Conservation (phyloP, 2,797 vertebrate genomes). For the Parotocinclus haroldoi region DNA sequence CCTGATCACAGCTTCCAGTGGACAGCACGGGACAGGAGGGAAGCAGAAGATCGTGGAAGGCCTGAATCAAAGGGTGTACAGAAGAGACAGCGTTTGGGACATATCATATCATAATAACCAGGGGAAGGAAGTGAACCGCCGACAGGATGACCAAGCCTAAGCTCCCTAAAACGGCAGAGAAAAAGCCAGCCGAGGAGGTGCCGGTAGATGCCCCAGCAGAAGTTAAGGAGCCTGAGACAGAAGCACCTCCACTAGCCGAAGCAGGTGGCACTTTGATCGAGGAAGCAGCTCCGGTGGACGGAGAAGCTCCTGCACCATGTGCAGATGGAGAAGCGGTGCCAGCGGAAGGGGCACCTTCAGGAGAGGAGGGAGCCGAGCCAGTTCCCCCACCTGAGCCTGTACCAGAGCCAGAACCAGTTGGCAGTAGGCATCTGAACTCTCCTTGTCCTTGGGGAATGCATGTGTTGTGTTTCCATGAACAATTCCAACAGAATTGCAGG, state of each 20-base stretch:
- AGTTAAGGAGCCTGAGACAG: conserved; percentile 28
- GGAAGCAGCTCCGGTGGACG: conserved; percentile 5
- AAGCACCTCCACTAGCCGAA: conserved; percentile 25
- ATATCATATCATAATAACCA: conserved; percentile 4
- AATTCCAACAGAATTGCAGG: no score
- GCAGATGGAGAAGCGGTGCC: conserved; percentile 27
- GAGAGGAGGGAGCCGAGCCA: conserved; percentile 35
- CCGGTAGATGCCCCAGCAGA: conserved; percentile 29
- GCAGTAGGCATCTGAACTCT: conserved; percentile 54
- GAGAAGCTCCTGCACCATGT: conserved; percentile 18
- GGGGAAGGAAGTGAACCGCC: conserved; percentile 20
- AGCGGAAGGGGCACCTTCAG: conserved; percentile 39
- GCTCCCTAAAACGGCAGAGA: conserved; percentile 64
- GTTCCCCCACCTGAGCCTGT: conserved; percentile 37
- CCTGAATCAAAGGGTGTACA: conserved; percentile 23
- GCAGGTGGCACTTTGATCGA: conserved; percentile 2
- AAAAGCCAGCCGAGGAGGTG: conserved; percentile 55
- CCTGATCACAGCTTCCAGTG: conserved; percentile 33
- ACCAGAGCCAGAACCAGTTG: conserved; percentile 53
- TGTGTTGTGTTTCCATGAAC: conserved; percentile 3
- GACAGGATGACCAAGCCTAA: conserved; percentile 65
- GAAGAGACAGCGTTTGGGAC: conserved; percentile 18
- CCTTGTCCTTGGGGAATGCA: conserved; percentile 20
- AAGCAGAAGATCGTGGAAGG: conserved; percentile 36
- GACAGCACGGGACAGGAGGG: conserved; percentile 28